Evolutionary conservation across 2,113 vertebrate genomes (phyloP).

Genomic region (Chrysemys picta): DNA sequence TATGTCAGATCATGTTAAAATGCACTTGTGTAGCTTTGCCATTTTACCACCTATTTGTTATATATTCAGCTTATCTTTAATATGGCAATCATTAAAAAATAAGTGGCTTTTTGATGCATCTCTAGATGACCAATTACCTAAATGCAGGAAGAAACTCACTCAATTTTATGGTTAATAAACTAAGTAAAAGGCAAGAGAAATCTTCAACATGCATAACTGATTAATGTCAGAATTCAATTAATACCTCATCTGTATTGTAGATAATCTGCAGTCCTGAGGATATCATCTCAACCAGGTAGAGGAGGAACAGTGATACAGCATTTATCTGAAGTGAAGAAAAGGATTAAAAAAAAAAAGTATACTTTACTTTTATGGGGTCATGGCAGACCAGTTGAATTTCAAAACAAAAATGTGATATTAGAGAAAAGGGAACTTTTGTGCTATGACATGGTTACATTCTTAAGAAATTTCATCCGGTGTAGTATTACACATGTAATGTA

Average conservation of each 20-base stretch:
- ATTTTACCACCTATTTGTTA: background rate
- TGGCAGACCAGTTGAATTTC: background rate
- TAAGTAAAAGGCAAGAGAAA: background rate
- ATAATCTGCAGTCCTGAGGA: conserved; percentile 97
- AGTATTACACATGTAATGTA: background rate
- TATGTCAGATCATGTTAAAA: background rate
- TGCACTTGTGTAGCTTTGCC: background rate
- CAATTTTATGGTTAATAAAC: background rate
- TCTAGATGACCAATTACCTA: background rate
- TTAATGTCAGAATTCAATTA: background rate
- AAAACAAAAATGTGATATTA: background rate
- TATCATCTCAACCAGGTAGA: conserved; percentile 99
- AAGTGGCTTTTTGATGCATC: background rate
- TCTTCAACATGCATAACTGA: background rate
- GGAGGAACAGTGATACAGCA: conserved; percentile 91
- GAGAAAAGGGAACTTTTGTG: background rate
- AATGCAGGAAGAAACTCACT: background rate
- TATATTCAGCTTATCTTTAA: background rate
- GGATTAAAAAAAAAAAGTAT: conserved; percentile 36
- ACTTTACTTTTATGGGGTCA: background rate
- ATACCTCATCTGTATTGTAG: conserved; percentile 99
- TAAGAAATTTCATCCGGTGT: background rate
- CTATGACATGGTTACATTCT: background rate
- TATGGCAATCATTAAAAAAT: background rate
- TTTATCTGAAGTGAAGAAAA: conserved; percentile 86